Percentiles rank a stretch among this genome's conserved stretches.
These are phyloP conservation scores for Timandra comae DNA, from an alignment of 2,888 invertebrate species.

Conservation along the genomic window DNA sequence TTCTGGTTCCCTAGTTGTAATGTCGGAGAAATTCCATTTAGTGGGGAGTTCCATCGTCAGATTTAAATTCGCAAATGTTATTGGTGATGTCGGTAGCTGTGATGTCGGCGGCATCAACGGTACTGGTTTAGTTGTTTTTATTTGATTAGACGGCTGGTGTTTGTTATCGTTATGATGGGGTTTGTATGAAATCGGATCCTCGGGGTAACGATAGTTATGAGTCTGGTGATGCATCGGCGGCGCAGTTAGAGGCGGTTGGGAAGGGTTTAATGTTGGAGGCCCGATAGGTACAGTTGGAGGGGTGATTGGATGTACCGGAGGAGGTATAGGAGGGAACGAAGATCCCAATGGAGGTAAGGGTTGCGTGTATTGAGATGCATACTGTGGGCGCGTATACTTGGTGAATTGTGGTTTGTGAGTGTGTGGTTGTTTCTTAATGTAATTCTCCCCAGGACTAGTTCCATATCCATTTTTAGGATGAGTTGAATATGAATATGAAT, in stretches of 20 bases:
- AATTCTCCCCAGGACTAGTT: slow-evolving; percentile 35
- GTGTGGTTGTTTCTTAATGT: slow-evolving; percentile 47
- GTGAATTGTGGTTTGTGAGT: slow-evolving; percentile 37
- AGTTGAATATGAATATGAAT: too few relatives aligned
- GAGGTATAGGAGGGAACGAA: too few relatives aligned
- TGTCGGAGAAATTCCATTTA: slow-evolving; percentile 33
- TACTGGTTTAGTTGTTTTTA: not conserved
- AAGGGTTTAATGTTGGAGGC: too few relatives aligned
- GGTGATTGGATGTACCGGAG: too few relatives aligned
- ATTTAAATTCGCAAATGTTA: slow-evolving; percentile 19
- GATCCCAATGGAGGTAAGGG: too few relatives aligned
- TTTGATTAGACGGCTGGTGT: too few relatives aligned
- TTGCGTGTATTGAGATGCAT: too few relatives aligned
- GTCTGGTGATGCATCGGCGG: too few relatives aligned
- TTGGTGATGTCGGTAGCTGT: slow-evolving; percentile 41
- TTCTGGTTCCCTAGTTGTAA: slow-evolving; percentile 41
- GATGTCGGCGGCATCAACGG: not conserved
- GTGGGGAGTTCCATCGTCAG: slow-evolving; percentile 33
- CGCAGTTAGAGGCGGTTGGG: too few relatives aligned
- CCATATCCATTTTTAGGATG: too few relatives aligned
- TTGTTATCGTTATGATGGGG: too few relatives aligned
- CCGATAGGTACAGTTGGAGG: too few relatives aligned
- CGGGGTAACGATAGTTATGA: not conserved
- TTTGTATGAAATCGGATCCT: slow-evolving; percentile 14
- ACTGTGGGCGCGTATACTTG: slow-evolving; percentile 1